Percentiles rank a stretch among this genome's conserved stretches.
These are phyloP conservation scores for Elaeidobius kamerunicus DNA, from an alignment of 2,888 invertebrate species.

Conservation along the genomic window DNA sequence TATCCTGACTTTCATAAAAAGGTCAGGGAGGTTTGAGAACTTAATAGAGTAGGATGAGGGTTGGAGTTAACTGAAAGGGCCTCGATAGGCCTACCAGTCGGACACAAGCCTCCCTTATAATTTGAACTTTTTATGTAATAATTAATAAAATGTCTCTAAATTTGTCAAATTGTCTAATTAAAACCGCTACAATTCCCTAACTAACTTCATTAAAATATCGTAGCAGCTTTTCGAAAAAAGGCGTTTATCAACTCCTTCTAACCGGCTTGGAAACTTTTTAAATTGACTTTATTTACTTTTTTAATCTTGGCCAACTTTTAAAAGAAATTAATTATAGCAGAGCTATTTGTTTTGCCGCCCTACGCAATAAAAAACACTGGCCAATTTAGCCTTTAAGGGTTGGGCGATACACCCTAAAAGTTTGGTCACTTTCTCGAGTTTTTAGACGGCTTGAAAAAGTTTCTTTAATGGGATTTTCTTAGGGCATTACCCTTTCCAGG, in stretches of 20 bases:
- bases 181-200: too few relatives aligned
- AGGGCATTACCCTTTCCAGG: background rate
- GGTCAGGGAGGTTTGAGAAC: too few relatives aligned
- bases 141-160: too few relatives aligned
- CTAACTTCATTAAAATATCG: background rate
- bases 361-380: background rate
- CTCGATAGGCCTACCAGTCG: too few relatives aligned
- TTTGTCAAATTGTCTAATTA: too few relatives aligned
- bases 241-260: constrained; percentile 1
- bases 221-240: background rate
- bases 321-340: constrained; percentile 19
- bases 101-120: too few relatives aligned
- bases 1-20: too few relatives aligned
- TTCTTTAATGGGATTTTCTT: constrained; percentile 8
- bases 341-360: constrained; percentile 8
- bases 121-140: too few relatives aligned
- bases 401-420: constrained; percentile 4
- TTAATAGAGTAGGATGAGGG: too few relatives aligned
- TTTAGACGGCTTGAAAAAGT: constrained; percentile 8
- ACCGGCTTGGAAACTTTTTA: constrained; percentile 8
- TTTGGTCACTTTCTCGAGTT: constrained; percentile 15
- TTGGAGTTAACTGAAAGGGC: too few relatives aligned
- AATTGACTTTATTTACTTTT: constrained; percentile 20
- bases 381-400: constrained; percentile 1
- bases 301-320: constrained; percentile 17